These are phyloP conservation scores for Neogale vison DNA, from an alignment of 2,113 vertebrate genomes.

Conservation along the genomic window DNA sequence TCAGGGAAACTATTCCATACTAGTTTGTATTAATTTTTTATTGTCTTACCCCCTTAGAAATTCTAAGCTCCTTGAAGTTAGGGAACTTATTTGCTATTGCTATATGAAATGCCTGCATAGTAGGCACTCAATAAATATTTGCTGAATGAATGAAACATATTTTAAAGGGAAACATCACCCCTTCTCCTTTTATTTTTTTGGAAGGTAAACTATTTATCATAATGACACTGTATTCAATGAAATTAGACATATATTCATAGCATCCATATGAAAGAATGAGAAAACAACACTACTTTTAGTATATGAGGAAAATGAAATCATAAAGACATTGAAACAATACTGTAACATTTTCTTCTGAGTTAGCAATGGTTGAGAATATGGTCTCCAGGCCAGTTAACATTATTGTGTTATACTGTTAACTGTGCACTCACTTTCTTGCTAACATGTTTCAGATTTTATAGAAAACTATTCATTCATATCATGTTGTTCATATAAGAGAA, in stretches of 20 bases:
- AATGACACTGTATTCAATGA: not conserved
- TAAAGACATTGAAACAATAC: conserved; percentile 5
- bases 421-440: not conserved
- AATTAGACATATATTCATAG: not conserved
- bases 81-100: not conserved
- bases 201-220: not conserved
- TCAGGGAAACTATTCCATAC: not conserved
- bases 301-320: conserved; percentile 26
- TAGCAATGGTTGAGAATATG: not conserved
- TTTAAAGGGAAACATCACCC: not conserved
- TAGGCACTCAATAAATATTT: conserved; percentile 16
- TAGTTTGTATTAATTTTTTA: conserved; percentile 13
- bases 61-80: not conserved
- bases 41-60: not conserved
- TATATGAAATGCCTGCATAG: not conserved
- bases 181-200: not conserved
- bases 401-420: not conserved
- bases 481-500: not conserved
- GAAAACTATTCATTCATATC: not conserved
- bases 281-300: not conserved
- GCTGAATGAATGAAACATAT: not conserved
- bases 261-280: not conserved
- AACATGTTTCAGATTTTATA: conserved; percentile 25
- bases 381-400: not conserved
- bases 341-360: not conserved